phyloP scores from a whole-genome alignment of 1,140 invertebrate genomes.

The Nixonia krombeini region DNA sequence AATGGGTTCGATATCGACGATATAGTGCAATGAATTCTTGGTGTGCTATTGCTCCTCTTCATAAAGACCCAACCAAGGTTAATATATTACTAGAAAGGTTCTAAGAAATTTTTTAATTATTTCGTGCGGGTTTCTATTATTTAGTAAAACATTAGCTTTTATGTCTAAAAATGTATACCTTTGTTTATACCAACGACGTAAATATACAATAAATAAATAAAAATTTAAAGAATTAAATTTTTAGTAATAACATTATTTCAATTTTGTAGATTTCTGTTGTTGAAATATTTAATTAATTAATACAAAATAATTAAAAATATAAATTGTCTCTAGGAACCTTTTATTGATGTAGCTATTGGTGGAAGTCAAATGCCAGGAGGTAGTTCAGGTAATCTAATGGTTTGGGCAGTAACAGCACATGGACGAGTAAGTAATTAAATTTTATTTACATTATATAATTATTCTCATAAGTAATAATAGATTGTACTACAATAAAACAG shows the following conservation, averaged over 20 bases:
- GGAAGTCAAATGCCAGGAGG: conserved; percentile 85
- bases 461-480: too few species aligned
- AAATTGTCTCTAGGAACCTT: conserved; percentile 76
- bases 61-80: conserved; percentile 88
- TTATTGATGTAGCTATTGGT: conserved; percentile 88
- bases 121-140: too few species aligned
- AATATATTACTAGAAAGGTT: neutral
- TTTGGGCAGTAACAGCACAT: conserved; percentile 93
- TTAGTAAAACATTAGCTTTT: too few species aligned
- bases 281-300: too few species aligned
- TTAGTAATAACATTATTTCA: too few species aligned
- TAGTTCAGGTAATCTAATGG: conserved; percentile 79
- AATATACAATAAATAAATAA: neutral
- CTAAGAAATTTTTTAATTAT: too few species aligned
- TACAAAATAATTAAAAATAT: neutral
- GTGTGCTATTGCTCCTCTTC: conserved; percentile 89
- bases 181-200: too few species aligned
- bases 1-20: conserved; percentile 89
- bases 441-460: conserved; percentile 9
- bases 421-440: conserved; percentile 77
- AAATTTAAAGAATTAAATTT: too few species aligned
- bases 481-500: too few species aligned
- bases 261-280: too few species aligned
- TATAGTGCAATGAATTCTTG: conserved; percentile 92
- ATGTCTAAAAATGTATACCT: too few species aligned